These are phyloP conservation scores for Mercenaria mercenaria DNA, from an alignment of 1,140 invertebrate genomes.

Conservation along the genomic window DNA sequence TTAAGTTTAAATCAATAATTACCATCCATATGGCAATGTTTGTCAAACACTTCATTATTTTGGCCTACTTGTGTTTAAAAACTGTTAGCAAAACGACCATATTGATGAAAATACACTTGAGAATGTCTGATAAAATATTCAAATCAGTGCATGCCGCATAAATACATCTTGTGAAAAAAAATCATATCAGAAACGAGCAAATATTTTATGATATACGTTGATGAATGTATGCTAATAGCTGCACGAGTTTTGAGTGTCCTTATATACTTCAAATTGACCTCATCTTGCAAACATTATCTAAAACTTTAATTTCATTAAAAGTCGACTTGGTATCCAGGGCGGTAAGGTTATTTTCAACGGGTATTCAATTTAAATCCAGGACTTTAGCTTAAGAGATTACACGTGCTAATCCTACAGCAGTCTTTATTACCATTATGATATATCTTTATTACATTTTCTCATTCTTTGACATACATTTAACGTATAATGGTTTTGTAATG, in stretches of 20 bases:
- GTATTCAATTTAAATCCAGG: neutral
- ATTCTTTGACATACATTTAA: no score
- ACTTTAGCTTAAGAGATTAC: neutral
- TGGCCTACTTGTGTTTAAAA: neutral
- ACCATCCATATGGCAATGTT: slow-evolving; percentile 2
- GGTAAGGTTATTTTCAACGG: neutral
- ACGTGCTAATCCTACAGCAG: no score
- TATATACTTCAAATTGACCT: neutral
- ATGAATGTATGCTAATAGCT: neutral
- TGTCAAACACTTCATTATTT: slow-evolving; percentile 2
- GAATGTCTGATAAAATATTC: neutral
- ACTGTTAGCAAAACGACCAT: neutral
- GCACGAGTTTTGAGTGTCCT: neutral
- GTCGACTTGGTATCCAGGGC: no score
- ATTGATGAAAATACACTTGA: neutral
- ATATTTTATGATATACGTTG: neutral
- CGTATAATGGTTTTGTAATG: no score
- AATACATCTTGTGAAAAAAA: neutral
- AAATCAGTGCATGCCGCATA: neutral
- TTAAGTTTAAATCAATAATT: neutral
- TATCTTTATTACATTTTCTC: no score
- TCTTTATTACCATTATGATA: no score
- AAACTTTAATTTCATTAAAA: no score
- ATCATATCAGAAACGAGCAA: neutral
- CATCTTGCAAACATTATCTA: no score